These are phyloP conservation scores for Anolis apletophallus DNA, from an alignment of 2,797 vertebrate genomes.

Conservation along the genomic window DNA sequence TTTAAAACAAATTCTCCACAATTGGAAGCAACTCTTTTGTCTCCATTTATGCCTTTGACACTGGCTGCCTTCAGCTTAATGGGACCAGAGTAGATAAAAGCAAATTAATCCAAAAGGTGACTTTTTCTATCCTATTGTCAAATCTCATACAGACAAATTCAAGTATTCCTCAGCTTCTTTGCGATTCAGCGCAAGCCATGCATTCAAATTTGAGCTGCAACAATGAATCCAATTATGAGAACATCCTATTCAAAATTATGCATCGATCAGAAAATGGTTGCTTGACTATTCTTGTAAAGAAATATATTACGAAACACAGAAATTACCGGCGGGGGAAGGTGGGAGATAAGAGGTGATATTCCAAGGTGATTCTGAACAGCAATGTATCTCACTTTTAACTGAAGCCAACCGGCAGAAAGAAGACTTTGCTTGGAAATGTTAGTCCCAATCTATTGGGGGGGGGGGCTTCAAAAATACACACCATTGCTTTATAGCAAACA, in stretches of 20 bases:
- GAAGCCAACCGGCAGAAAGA: background rate
- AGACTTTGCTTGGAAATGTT: background rate
- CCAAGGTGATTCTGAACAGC: background rate
- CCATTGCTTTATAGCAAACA: background rate
- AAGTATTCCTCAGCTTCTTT: conserved; percentile 24
- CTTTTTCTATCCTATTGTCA: conserved; percentile 65
- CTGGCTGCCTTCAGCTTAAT: conserved; percentile 72
- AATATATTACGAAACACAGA: conserved; percentile 51
- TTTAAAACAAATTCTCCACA: conserved; percentile 74
- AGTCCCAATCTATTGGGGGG: background rate
- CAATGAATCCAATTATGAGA: conserved; percentile 61
- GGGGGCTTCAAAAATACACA: background rate
- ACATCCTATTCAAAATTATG: conserved; percentile 55
- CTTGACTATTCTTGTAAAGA: background rate
- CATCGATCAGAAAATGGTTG: conserved; percentile 21
- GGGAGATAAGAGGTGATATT: conserved; percentile 38
- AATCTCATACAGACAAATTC: conserved; percentile 49
- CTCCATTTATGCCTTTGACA: conserved; percentile 75
- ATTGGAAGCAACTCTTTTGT: conserved; percentile 73
- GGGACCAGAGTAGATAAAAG: conserved; percentile 65
- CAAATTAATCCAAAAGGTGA: conserved; percentile 75
- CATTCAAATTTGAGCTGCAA: conserved; percentile 45
- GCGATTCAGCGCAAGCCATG: conserved; percentile 28
- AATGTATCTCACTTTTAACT: background rate
- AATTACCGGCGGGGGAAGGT: background rate